Conservation (phyloP, 1,140 invertebrate genomes). For the Schlechtendalia chinensis region DNA sequence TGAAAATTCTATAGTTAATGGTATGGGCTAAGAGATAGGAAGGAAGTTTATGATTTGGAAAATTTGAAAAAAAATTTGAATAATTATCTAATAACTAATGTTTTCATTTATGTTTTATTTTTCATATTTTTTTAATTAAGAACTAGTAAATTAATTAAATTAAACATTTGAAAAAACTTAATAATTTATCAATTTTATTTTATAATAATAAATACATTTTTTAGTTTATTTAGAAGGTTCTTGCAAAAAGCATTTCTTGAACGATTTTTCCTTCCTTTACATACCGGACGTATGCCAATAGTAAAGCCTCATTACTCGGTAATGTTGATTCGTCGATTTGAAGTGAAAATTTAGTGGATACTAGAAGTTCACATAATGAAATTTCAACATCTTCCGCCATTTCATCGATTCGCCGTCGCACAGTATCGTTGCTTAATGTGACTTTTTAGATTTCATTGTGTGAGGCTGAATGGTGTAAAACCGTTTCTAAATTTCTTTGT, state of each 20-base stretch:
- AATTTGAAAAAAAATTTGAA: neutral
- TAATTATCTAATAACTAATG: neutral
- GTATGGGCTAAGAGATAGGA: neutral
- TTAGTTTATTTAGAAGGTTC: slow-evolving; percentile 7
- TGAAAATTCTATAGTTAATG: neutral
- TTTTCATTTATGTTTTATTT: slow-evolving; percentile 2
- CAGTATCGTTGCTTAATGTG: too few species aligned
- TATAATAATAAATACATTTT: neutral
- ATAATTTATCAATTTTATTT: neutral
- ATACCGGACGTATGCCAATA: slow-evolving; percentile 56
- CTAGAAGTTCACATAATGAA: neutral
- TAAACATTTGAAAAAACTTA: neutral
- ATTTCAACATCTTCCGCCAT: too few species aligned
- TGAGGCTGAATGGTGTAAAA: too few species aligned
- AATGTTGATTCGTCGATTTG: neutral
- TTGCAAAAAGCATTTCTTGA: slow-evolving; percentile 39
- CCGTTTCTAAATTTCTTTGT: too few species aligned
- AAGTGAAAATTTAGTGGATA: neutral
- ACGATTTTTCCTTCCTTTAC: slow-evolving; percentile 52
- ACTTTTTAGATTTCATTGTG: too few species aligned
- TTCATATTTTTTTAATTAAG: neutral
- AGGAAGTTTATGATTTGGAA: neutral
- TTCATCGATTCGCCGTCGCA: too few species aligned
- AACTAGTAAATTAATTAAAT: too few species aligned
- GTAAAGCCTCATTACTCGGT: slow-evolving; percentile 52